Conservation (phyloP, 2,113 vertebrate species). For the Dendrocopos noguchii region DNA sequence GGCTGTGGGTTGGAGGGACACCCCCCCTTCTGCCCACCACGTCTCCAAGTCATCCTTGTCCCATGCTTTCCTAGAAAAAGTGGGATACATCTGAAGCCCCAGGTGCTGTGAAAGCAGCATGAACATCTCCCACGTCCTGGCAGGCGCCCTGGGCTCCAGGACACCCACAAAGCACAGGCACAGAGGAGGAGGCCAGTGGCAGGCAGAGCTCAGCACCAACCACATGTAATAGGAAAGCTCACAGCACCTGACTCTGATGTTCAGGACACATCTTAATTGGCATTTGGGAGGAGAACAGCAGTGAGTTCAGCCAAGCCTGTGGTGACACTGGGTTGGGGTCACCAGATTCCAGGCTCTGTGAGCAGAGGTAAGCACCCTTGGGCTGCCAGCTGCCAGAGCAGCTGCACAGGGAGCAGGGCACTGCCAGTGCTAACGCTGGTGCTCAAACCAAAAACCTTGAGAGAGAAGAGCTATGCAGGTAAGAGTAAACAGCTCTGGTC, state of each 20-base stretch:
- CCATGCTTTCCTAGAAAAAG: not conserved
- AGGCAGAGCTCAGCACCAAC: not conserved
- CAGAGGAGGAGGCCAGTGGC: not conserved
- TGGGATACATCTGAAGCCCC: not conserved
- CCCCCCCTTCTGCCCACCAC: not conserved
- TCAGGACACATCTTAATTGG: not conserved
- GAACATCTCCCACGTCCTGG: not conserved
- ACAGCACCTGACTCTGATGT: not conserved
- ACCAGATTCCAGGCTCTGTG: not conserved
- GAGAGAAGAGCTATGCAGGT: slow-evolving; percentile 1
- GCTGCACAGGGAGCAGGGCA: not conserved
- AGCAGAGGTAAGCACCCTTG: not conserved
- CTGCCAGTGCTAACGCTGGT: not conserved
- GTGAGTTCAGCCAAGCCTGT: not conserved
- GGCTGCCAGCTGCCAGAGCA: not conserved
- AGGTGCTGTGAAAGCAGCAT: not conserved
- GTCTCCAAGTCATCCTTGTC: not conserved
- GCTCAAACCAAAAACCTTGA: slow-evolving; percentile 12
- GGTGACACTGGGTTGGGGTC: not conserved
- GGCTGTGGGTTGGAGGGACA: not conserved
- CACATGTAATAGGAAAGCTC: rapidly evolving
- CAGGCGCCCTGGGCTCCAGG: not conserved
- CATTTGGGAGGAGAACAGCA: not conserved
- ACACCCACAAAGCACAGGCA: not conserved
- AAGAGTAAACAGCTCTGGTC: not conserved